Percentiles rank a stretch among this genome's conserved stretches.
Evolutionary conservation across 1,140 invertebrate species (phyloP).

Genomic region (Drosophila subobscura): DNA sequence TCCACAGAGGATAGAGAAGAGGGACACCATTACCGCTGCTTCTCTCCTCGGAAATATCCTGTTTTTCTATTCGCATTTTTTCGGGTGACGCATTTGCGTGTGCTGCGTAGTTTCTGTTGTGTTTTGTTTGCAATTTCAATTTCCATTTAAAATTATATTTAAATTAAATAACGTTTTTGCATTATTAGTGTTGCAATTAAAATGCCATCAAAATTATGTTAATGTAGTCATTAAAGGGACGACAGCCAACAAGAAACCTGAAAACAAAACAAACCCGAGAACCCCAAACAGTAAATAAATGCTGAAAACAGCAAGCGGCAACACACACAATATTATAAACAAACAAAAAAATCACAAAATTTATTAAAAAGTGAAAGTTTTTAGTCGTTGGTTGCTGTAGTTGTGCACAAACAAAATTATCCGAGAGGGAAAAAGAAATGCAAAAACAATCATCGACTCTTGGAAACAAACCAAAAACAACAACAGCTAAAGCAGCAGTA

Average conservation of each 20-base stretch:
- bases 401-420: slow-evolving; percentile 73
- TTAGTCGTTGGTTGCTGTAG: slow-evolving; percentile 40
- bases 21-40: background rate
- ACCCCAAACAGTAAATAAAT: background rate
- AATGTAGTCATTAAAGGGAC: slow-evolving; percentile 60
- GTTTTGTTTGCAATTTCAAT: slow-evolving; percentile 4
- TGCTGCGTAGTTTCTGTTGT: slow-evolving; percentile 28
- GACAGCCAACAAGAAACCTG: background rate
- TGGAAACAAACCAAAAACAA: slow-evolving; percentile 47
- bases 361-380: slow-evolving; percentile 79
- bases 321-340: slow-evolving; percentile 66
- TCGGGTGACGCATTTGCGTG: slow-evolving; percentile 28
- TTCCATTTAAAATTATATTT: slow-evolving; percentile 4
- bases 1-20: too few relatives aligned
- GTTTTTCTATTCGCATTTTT: slow-evolving; percentile 11
- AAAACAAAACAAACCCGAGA: slow-evolving; percentile 30
- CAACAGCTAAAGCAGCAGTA: background rate
- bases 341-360: slow-evolving; percentile 77
- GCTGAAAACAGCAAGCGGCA: slow-evolving; percentile 17
- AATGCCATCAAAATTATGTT: slow-evolving; percentile 69
- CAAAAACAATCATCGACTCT: slow-evolving; percentile 67
- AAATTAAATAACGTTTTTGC: slow-evolving; percentile 50
- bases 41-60: background rate
- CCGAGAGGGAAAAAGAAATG: slow-evolving; percentile 64
- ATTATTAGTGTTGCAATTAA: slow-evolving; percentile 60